phyloP scores from a whole-genome alignment of 2,113 vertebrate genomes.

The Cryptomyrus ogoouensis region DNA sequence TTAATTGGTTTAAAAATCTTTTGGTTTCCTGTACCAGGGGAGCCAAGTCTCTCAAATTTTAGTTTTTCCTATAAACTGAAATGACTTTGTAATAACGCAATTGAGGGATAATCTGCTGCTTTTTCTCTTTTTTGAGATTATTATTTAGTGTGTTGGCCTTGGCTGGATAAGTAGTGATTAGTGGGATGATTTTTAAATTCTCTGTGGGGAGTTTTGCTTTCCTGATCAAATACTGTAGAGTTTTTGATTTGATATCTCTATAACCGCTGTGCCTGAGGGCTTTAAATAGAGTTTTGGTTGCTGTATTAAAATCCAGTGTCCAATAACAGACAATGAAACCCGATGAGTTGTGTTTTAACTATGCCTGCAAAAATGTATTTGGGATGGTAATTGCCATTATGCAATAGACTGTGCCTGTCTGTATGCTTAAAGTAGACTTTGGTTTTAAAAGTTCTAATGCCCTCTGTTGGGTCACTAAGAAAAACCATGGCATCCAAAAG shows the following conservation, averaged over 20 bases:
- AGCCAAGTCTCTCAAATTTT: background rate
- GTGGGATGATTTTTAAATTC: background rate
- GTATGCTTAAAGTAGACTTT: too few species aligned
- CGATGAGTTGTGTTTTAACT: background rate
- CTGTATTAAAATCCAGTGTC: background rate
- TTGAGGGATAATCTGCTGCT: background rate
- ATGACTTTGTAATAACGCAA: background rate
- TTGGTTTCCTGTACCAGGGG: background rate
- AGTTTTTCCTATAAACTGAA: background rate
- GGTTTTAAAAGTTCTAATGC: too few species aligned
- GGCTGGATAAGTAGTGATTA: background rate
- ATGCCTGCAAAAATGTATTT: background rate
- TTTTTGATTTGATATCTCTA: background rate
- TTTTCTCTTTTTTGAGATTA: too few species aligned
- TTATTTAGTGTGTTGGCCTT: background rate
- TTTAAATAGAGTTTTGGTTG: background rate
- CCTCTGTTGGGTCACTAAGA: too few species aligned
- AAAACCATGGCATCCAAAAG: too few species aligned
- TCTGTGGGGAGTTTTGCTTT: background rate
- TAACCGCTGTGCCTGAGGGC: background rate
- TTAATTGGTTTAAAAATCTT: background rate
- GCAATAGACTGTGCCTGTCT: too few species aligned
- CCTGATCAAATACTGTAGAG: background rate
- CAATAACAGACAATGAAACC: background rate
- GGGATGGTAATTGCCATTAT: too few species aligned